These are phyloP conservation scores for Apeira syringaria DNA, from an alignment of 2,888 invertebrate species.

Conservation along the genomic window DNA sequence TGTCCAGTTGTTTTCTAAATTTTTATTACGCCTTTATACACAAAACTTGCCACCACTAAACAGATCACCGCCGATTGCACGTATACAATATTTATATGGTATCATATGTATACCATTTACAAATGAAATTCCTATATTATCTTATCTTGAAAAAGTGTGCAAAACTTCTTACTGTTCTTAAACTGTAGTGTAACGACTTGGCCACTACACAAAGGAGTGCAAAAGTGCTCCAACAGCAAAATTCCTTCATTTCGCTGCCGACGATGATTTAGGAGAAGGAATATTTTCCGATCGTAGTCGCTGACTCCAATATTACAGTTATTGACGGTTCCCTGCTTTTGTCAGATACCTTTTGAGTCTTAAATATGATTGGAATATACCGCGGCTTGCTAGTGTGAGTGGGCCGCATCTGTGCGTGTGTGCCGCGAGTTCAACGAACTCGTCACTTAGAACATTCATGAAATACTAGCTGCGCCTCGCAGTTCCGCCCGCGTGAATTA, in stretches of 20 bases:
- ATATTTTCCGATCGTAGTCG: conserved; percentile 45
- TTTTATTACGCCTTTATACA: too few species aligned
- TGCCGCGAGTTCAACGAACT: not conserved
- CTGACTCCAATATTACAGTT: conserved; percentile 49
- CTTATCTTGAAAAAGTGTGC: too few species aligned
- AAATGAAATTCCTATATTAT: too few species aligned
- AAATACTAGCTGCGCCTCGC: too few species aligned
- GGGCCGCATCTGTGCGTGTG: not conserved
- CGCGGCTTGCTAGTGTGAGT: not conserved
- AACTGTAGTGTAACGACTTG: conserved; percentile 20
- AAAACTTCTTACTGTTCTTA: conserved; percentile 7
- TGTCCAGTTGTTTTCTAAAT: too few species aligned
- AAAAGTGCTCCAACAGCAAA: conserved; percentile 32
- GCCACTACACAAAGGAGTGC: conserved; percentile 31
- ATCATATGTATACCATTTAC: too few species aligned
- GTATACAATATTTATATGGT: too few species aligned
- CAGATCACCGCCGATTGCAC: too few species aligned
- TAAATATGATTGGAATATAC: conserved; percentile 1
- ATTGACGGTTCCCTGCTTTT: conserved; percentile 14
- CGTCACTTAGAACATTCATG: too few species aligned
- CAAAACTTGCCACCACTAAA: too few species aligned
- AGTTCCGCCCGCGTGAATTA: too few species aligned
- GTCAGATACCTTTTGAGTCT: conserved; percentile 10
- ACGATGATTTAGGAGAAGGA: conserved; percentile 58
- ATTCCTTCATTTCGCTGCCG: conserved; percentile 46